These are phyloP conservation scores for Pogonocichla stellata DNA, from an alignment of 2,113 vertebrate species.

Conservation along the genomic window DNA sequence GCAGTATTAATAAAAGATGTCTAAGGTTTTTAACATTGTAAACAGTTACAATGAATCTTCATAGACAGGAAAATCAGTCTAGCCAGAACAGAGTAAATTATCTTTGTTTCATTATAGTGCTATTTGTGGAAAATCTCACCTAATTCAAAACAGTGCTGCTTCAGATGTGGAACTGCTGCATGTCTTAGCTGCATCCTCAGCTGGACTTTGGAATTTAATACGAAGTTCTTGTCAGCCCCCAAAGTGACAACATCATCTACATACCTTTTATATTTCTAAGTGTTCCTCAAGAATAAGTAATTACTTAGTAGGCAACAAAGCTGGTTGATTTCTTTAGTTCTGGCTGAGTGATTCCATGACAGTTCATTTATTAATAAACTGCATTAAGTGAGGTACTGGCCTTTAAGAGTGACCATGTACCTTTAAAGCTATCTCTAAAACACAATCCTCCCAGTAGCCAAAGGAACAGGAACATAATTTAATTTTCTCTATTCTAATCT, in stretches of 20 bases:
- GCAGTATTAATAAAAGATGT: background rate
- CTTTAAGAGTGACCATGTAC: background rate
- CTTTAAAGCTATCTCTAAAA: slow-evolving; percentile 41
- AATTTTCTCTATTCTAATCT: slow-evolving; percentile 59
- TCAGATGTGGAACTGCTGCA: background rate
- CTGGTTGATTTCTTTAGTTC: background rate
- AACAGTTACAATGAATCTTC: background rate
- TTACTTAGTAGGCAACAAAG: background rate
- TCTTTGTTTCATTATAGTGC: background rate
- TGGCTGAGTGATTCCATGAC: background rate
- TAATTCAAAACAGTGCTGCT: background rate
- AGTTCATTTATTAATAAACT: background rate
- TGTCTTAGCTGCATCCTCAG: background rate
- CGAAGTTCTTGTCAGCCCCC: background rate
- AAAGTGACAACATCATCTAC: background rate
- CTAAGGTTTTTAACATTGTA: background rate
- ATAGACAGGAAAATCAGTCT: background rate
- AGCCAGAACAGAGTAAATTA: background rate
- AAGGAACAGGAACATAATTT: slow-evolving; percentile 47
- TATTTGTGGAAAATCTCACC: background rate
- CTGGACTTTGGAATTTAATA: background rate
- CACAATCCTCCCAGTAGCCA: background rate
- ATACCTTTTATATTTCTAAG: background rate
- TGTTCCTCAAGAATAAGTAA: background rate
- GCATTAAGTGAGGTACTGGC: background rate